These are phyloP conservation scores for Drosophila fuyamai DNA, from an alignment of 1,140 invertebrate genomes.

Conservation along the genomic window DNA sequence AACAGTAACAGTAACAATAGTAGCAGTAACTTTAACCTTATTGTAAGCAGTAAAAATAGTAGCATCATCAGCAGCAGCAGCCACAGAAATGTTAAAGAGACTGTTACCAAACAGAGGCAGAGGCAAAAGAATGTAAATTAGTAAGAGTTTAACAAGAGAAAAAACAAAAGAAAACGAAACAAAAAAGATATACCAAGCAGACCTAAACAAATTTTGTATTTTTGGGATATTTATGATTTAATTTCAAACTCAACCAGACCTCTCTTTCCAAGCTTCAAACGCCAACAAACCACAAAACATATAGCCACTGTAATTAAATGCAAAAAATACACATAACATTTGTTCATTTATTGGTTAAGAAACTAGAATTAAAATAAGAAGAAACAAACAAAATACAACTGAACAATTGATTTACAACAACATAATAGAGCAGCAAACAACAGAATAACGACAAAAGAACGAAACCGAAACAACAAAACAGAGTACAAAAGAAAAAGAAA, in stretches of 20 bases:
- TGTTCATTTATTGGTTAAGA: conserved; percentile 72
- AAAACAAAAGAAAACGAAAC: conserved; percentile 13
- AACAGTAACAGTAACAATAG: conserved; percentile 46
- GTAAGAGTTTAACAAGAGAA: conserved; percentile 20
- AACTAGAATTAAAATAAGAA: conserved; percentile 26
- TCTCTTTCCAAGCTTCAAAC: conserved; percentile 43
- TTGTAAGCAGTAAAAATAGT: conserved; percentile 36
- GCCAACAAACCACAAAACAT: conserved; percentile 36
- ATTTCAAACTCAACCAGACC: conserved; percentile 28
- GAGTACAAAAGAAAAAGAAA: conserved; percentile 63
- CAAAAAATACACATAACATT: conserved; percentile 47
- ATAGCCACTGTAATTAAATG: conserved; percentile 69
- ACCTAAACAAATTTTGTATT: conserved; percentile 54
- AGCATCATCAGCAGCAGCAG: conserved; percentile 19
- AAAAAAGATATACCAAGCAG: conserved; percentile 28
- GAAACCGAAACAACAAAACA: conserved; percentile 56
- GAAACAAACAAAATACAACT: neutral
- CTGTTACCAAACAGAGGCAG: conserved; percentile 40
- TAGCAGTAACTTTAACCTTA: conserved; percentile 12
- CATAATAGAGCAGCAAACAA: conserved; percentile 25
- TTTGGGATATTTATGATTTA: conserved; percentile 41
- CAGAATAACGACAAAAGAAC: conserved; percentile 30
- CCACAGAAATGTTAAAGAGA: conserved; percentile 32
- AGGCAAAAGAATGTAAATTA: conserved; percentile 50
- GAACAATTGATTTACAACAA: conserved; percentile 38